Evolutionary conservation across 2,888 invertebrate genomes (phyloP).

Genomic region (Brachycybe producta): DNA sequence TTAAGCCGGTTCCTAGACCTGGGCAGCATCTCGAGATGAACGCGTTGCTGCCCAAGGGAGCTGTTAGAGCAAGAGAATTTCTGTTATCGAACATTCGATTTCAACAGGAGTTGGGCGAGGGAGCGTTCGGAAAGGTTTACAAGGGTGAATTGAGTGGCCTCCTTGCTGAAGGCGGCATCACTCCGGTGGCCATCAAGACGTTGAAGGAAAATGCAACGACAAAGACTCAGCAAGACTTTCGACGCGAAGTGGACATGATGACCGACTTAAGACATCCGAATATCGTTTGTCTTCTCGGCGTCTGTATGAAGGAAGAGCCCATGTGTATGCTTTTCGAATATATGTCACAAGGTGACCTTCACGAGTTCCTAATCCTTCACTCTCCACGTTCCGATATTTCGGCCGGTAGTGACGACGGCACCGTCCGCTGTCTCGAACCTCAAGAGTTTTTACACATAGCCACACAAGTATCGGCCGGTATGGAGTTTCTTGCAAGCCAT

Average conservation of each 20-base stretch:
- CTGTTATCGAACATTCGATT: conserved; percentile 63
- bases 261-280: conserved; percentile 89
- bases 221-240: conserved; percentile 83
- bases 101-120: conserved; percentile 84
- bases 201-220: conserved; percentile 82
- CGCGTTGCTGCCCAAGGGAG: conserved; percentile 46
- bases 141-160: conserved; percentile 65
- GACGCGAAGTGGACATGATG: conserved; percentile 85
- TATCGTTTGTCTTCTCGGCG: conserved; percentile 87
- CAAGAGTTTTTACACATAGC: conserved; percentile 81
- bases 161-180: conserved; percentile 35
- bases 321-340: conserved; percentile 95
- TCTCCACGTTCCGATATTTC: conserved; percentile 55
- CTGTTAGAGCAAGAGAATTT: conserved; percentile 64
- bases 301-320: conserved; percentile 75
- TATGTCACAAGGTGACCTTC: conserved; percentile 91
- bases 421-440: conserved; percentile 51
- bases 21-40: conserved; percentile 60
- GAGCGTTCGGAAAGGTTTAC: conserved; percentile 94
- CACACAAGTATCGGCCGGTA: conserved; percentile 64
- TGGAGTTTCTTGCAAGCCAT: conserved; percentile 40
- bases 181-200: conserved; percentile 84
- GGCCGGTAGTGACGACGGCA: conserved; percentile 50
- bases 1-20: conserved; percentile 35
- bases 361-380: conserved; percentile 83